A percentile compares a stretch with the other conserved stretches of the same genome.
Conservation (phyloP, 2,113 vertebrate genomes). For the Pluvialis apricaria region DNA sequence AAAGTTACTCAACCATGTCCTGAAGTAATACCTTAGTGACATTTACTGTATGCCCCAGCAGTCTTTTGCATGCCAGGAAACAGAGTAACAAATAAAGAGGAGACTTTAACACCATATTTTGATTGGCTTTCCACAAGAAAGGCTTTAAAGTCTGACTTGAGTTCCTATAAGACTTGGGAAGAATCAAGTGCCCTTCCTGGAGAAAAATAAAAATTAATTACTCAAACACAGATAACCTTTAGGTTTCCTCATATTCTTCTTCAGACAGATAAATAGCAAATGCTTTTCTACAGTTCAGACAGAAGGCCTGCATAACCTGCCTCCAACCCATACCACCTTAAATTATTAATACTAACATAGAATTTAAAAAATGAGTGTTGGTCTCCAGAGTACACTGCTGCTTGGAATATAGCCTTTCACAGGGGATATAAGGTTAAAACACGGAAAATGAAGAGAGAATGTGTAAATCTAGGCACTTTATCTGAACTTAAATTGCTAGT, state of each 20-base stretch:
- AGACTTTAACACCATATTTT: not conserved
- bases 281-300: not conserved
- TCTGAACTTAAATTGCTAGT: conserved; percentile 1
- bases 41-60: conserved; percentile 15
- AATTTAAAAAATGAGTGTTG: conserved; percentile 24
- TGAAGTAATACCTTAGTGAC: conserved; percentile 19
- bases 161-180: not conserved
- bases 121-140: not conserved
- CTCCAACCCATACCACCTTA: not conserved
- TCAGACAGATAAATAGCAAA: not conserved
- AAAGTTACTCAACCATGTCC: conserved; percentile 44
- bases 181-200: not conserved
- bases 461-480: conserved; percentile 37
- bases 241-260: not conserved
- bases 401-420: not conserved
- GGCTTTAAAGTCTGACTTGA: not conserved
- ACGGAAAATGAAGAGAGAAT: conserved; percentile 26
- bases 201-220: conserved; percentile 6
- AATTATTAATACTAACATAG: conserved; percentile 57
- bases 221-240: not conserved
- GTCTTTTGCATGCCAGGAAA: conserved; percentile 30
- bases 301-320: conserved; percentile 1
- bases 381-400: not conserved
- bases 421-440: conserved; percentile 35
- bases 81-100: not conserved